These are phyloP conservation scores for Uromys caudimaculatus DNA, from an alignment of 2,797 vertebrate species.

Conservation along the genomic window DNA sequence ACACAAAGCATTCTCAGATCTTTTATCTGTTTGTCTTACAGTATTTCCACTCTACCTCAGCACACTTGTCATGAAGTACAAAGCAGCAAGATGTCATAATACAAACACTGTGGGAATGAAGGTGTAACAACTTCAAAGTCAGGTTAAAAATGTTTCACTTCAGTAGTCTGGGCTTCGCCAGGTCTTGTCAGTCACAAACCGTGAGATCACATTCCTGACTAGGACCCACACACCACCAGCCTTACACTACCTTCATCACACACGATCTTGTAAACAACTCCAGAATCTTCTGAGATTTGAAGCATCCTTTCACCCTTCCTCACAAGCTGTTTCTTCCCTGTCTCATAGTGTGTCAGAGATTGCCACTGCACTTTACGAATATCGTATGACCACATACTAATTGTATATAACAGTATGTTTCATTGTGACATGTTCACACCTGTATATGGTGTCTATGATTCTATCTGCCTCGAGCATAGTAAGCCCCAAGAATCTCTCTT, in stretches of 20 bases:
- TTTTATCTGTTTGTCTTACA: not conserved
- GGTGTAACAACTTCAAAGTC: not conserved
- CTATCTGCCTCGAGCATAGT: not conserved
- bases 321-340: not conserved
- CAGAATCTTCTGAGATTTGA: not conserved
- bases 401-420: not conserved
- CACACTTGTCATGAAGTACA: not conserved
- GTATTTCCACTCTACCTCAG: not conserved
- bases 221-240: not conserved
- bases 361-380: not conserved
- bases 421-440: not conserved
- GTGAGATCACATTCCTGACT: no score
- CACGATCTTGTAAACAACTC: not conserved
- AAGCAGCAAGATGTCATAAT: not conserved
- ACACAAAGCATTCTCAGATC: not conserved
- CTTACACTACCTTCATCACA: not conserved
- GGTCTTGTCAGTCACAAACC: not conserved
- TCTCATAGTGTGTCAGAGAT: not conserved
- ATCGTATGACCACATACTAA: not conserved
- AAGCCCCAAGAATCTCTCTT: not conserved
- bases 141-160: not conserved
- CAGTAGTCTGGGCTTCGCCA: not conserved
- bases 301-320: accelerated
- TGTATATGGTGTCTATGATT: not conserved
- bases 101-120: not conserved